These are phyloP conservation scores for Cephus pygmeus DNA, from an alignment of 2,888 invertebrate species.

Conservation along the genomic window DNA sequence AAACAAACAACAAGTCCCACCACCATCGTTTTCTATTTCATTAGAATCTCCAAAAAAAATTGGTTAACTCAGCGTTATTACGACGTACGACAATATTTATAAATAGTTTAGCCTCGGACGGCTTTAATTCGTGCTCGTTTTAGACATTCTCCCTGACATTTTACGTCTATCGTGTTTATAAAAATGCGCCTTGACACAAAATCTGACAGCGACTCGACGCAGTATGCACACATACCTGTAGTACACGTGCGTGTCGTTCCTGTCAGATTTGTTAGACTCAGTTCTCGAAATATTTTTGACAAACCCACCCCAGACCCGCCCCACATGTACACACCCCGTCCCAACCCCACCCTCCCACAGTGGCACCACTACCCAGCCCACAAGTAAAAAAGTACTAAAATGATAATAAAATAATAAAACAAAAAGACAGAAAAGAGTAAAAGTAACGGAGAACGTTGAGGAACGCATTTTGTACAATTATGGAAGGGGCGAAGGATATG, in stretches of 20 bases:
- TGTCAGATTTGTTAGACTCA: neutral
- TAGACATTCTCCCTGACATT: neutral
- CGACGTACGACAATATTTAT: conserved; percentile 22
- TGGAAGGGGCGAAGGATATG: neutral
- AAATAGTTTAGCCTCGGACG: conserved; percentile 53
- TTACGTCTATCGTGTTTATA: neutral
- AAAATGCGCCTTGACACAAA: neutral
- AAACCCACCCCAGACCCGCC: neutral
- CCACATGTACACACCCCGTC: neutral
- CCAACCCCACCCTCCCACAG: neutral
- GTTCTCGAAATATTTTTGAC: neutral
- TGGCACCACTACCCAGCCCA: neutral
- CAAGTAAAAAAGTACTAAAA: neutral
- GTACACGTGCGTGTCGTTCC: neutral
- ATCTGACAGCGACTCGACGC: neutral
- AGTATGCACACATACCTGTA: neutral
- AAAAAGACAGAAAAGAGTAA: neutral
- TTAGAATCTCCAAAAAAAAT: conserved; percentile 11
- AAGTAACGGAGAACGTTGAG: neutral
- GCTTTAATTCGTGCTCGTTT: conserved; percentile 26
- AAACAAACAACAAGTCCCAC: conserved; percentile 14
- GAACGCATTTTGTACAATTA: neutral
- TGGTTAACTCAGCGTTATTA: conserved; percentile 22
- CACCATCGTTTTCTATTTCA: conserved; percentile 15
- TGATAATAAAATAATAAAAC: neutral